These are phyloP conservation scores for Peromyscus californicus DNA, from an alignment of 2,113 vertebrate species.

Conservation along the genomic window DNA sequence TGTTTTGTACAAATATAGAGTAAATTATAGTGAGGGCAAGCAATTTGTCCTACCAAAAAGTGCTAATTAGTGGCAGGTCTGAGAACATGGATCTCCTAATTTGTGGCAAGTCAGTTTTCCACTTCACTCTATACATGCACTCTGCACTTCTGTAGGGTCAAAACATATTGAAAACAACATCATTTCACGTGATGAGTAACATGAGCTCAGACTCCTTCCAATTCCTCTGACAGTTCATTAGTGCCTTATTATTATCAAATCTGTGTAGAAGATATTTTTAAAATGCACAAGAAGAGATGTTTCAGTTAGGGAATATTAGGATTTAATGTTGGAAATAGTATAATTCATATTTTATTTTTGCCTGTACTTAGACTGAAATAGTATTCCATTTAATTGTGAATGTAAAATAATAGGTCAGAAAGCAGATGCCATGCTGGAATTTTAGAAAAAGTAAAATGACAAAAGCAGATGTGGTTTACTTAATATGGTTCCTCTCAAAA, in stretches of 20 bases:
- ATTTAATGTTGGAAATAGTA: constrained; percentile 24
- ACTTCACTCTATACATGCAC: background rate
- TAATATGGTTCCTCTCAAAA: background rate
- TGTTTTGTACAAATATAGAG: background rate
- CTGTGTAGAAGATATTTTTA: constrained; percentile 30
- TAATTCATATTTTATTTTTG: constrained; percentile 46
- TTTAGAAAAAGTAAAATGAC: constrained; percentile 37
- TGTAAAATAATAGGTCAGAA: constrained; percentile 27
- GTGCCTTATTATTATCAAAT: constrained; percentile 18
- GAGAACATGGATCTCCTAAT: background rate
- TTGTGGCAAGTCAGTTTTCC: background rate
- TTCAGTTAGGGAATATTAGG: background rate
- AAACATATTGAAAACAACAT: background rate
- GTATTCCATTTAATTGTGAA: background rate
- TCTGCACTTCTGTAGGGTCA: background rate
- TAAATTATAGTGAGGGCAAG: background rate
- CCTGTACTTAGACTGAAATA: constrained; percentile 17
- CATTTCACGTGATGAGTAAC: background rate
- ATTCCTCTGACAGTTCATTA: constrained; percentile 16
- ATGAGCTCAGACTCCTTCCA: constrained; percentile 21
- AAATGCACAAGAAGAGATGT: constrained; percentile 9
- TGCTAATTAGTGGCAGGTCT: background rate
- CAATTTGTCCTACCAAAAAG: background rate
- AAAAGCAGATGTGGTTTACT: background rate
- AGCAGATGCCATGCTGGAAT: background rate